Conservation (phyloP, 2,797 vertebrate genomes). For the Girardinus metallicus region DNA sequence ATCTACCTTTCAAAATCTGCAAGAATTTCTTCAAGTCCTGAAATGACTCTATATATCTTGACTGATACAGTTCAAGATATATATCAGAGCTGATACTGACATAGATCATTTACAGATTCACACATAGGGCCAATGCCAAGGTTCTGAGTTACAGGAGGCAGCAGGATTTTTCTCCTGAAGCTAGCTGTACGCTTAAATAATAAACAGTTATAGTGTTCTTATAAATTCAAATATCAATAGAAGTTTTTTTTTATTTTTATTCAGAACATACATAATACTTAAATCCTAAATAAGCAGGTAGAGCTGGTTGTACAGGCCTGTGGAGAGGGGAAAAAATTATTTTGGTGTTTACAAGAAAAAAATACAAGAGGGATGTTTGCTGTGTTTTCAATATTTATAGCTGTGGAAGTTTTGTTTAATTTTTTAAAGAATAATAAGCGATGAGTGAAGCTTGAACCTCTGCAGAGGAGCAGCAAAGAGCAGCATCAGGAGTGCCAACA, state of each 20-base stretch:
- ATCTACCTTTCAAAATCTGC: not conserved
- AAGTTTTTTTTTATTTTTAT: not conserved
- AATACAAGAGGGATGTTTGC: not conserved
- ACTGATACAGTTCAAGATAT: not conserved
- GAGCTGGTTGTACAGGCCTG: not conserved
- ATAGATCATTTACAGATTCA: not conserved
- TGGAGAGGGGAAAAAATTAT: not conserved
- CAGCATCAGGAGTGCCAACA: not conserved
- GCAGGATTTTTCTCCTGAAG: not conserved
- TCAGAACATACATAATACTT: not conserved
- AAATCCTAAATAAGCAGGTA: not conserved
- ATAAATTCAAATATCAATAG: not conserved
- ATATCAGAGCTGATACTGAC: not conserved
- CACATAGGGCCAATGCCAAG: not conserved
- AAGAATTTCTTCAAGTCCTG: not conserved
- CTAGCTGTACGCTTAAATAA: not conserved
- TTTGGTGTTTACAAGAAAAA: not conserved
- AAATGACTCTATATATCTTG: too few relatives aligned
- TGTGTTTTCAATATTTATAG: not conserved
- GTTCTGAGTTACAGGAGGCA: not conserved
- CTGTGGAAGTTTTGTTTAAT: not conserved
- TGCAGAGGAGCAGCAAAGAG: not conserved
- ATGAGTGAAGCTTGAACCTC: not conserved
- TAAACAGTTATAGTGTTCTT: not conserved
- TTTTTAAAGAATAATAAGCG: not conserved